Evolutionary conservation across 2,888 invertebrate species (phyloP).

Genomic region (Andrena praecox): DNA sequence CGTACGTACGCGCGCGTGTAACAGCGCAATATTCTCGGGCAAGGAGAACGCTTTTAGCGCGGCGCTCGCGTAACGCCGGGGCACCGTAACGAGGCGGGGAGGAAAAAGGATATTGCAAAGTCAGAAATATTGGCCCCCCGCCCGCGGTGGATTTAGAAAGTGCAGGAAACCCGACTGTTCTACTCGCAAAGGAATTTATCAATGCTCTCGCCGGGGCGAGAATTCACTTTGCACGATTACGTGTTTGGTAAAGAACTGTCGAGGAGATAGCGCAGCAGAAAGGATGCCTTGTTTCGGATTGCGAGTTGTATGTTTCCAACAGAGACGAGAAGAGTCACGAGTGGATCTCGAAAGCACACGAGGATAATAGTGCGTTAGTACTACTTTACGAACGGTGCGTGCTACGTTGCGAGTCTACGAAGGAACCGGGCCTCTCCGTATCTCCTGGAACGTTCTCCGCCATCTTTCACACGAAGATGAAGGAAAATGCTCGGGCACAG

Average conservation of each 20-base stretch:
- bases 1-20: neutral
- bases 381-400: constrained; percentile 79
- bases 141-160: constrained; percentile 33
- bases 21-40: constrained; percentile 36
- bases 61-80: constrained; percentile 22
- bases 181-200: neutral
- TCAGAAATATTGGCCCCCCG: neutral
- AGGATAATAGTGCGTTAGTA: constrained; percentile 76
- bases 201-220: too few species aligned
- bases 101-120: neutral
- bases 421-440: constrained; percentile 68
- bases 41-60: neutral
- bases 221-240: too few species aligned
- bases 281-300: neutral
- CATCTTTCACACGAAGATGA: neutral
- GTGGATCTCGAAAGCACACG: constrained; percentile 36
- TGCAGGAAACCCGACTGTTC: neutral
- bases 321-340: constrained; percentile 43
- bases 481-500: neutral
- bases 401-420: constrained; percentile 85
- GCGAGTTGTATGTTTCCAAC: neutral
- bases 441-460: constrained; percentile 28
- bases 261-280: too few species aligned
- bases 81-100: neutral
- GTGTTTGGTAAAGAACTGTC: too few species aligned